Percentiles rank a stretch among this genome's conserved stretches.
phyloP scores from a whole-genome alignment of 1,140 invertebrate species.

The Plodia interpunctella region DNA sequence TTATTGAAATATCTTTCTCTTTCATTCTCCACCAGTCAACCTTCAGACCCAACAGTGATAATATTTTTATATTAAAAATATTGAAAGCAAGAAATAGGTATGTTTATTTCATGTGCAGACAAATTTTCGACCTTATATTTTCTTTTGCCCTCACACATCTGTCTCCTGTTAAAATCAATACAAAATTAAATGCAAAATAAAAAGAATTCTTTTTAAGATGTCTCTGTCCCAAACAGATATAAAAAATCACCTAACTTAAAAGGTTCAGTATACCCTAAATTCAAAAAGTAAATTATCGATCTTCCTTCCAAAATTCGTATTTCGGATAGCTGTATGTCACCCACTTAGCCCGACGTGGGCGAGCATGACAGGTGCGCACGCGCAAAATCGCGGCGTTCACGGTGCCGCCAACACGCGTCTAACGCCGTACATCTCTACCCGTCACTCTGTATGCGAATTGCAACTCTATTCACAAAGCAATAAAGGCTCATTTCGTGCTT shows the following conservation, averaged over 20 bases:
- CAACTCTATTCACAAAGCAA: conserved; percentile 20
- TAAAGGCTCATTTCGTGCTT: conserved; percentile 10
- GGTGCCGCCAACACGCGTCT: conserved; percentile 41
- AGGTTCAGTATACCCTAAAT: not conserved
- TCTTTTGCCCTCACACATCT: too few species aligned
- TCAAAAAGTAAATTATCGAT: not conserved
- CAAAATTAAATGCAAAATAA: too few species aligned
- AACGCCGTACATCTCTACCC: conserved; percentile 27
- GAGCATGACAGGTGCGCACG: conserved; percentile 21
- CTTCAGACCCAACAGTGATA: too few species aligned
- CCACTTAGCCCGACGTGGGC: conserved; percentile 29
- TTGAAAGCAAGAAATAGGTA: too few species aligned
- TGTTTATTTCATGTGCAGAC: too few species aligned
- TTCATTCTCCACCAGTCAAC: too few species aligned
- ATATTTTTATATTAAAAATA: too few species aligned
- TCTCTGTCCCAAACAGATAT: too few species aligned
- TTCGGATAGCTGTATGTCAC: conserved; percentile 32
- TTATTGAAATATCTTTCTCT: too few species aligned
- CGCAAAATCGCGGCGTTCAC: conserved; percentile 47
- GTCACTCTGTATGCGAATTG: conserved; percentile 20
- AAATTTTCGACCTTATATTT: too few species aligned
- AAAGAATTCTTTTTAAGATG: too few species aligned
- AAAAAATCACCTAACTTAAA: not conserved
- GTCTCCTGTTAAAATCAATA: too few species aligned
- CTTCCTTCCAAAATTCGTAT: not conserved